Percentiles rank a stretch among this genome's conserved stretches.
These are phyloP conservation scores for Gortyna flavago DNA, from an alignment of 2,888 invertebrate species.

Conservation along the genomic window DNA sequence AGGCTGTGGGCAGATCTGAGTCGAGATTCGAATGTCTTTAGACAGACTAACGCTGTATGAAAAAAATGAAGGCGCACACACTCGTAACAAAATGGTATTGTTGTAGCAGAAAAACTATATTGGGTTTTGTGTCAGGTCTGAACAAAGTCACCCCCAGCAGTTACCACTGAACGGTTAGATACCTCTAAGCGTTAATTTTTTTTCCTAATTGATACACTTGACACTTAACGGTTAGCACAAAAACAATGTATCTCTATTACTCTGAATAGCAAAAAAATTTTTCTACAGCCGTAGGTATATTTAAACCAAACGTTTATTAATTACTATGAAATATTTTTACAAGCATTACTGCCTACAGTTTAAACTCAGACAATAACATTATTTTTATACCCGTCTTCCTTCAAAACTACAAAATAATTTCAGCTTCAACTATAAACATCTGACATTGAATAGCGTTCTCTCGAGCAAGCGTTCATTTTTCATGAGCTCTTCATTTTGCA, in stretches of 20 bases:
- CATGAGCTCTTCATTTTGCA: conserved; percentile 45
- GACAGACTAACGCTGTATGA: too few relatives aligned
- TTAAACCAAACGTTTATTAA: neutral
- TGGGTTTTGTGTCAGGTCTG: neutral
- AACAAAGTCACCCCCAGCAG: neutral
- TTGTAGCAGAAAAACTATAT: neutral
- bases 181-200: neutral
- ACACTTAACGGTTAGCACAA: neutral
- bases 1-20: neutral
- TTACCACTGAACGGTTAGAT: too few relatives aligned
- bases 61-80: neutral
- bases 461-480: conserved; percentile 30
- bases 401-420: conserved; percentile 14
- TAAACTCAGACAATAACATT: neutral
- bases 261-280: neutral
- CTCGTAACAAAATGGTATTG: neutral
- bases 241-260: neutral
- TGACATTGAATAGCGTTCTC: conserved; percentile 35
- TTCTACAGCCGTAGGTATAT: neutral
- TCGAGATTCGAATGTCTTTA: too few relatives aligned
- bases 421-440: conserved; percentile 33
- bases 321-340: neutral
- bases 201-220: neutral
- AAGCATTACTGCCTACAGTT: neutral
- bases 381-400: neutral